Conservation (phyloP, 2,797 vertebrate genomes). For the Halcyon chelicuti region DNA sequence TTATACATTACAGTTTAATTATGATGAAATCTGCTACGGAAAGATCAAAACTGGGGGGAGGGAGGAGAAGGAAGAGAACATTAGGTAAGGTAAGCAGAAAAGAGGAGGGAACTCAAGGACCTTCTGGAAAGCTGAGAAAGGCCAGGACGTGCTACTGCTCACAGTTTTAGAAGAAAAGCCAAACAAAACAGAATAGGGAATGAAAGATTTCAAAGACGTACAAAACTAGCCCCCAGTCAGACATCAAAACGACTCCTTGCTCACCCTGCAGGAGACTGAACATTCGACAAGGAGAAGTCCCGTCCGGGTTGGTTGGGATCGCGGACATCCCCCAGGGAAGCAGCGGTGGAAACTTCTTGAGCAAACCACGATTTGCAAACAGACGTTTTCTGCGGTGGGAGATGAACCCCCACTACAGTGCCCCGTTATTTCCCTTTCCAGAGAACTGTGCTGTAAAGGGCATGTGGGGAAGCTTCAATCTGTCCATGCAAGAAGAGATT, state of each 20-base stretch:
- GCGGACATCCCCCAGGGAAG: background rate
- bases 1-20: slow-evolving; percentile 23
- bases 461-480: background rate
- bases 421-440: background rate
- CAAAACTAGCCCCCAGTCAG: background rate
- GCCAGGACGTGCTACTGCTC: slow-evolving; percentile 9
- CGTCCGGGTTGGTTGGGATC: background rate
- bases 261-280: background rate
- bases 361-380: background rate
- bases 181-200: slow-evolving; percentile 24
- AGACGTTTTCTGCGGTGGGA: fast-evolving
- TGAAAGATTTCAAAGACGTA: background rate
- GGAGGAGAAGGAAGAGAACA: background rate
- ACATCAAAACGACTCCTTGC: background rate
- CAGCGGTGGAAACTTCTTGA: background rate
- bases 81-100: background rate
- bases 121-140: slow-evolving; percentile 3
- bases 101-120: background rate
- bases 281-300: background rate
- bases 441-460: background rate
- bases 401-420: background rate
- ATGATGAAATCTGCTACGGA: background rate
- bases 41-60: background rate
- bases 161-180: background rate
- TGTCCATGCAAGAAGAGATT: background rate